Evolutionary conservation across 2,113 vertebrate genomes (phyloP).

Genomic region (Coryphaenoides rupestris): DNA sequence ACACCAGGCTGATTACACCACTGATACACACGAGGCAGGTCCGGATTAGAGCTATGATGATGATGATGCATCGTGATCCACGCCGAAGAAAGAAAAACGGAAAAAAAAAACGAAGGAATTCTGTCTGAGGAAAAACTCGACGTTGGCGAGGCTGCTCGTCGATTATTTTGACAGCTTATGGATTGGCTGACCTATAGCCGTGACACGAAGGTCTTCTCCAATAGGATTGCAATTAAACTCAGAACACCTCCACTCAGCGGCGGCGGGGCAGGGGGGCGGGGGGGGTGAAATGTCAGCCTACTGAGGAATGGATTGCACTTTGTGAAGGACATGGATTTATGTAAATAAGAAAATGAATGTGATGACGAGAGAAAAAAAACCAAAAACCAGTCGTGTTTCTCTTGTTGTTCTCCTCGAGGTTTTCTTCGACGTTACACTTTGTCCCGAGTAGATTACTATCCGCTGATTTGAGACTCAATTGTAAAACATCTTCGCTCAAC

Average conservation of each 20-base stretch:
- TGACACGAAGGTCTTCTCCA: constrained; percentile 44
- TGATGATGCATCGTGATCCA: constrained; percentile 20
- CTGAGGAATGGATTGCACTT: constrained; percentile 16
- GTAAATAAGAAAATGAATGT: constrained; percentile 19
- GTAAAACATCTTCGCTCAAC: too few relatives aligned
- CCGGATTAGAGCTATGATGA: constrained; percentile 51
- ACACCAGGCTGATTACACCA: constrained; percentile 52
- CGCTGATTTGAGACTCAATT: too few relatives aligned
- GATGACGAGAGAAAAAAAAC: background rate
- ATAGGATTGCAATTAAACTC: constrained; percentile 53
- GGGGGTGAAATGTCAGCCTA: constrained; percentile 28
- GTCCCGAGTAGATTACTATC: background rate
- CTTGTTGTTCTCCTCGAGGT: background rate
- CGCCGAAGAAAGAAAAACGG: too few relatives aligned
- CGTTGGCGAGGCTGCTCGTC: constrained; percentile 26
- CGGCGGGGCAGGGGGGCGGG: too few relatives aligned
- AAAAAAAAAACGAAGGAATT: constrained; percentile 25
- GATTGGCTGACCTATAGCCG: constrained; percentile 46
- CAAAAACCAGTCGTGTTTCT: too few relatives aligned
- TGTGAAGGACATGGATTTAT: constrained; percentile 34
- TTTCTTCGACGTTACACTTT: background rate
- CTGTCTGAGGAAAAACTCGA: constrained; percentile 23
- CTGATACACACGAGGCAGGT: constrained; percentile 50
- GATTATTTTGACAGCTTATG: constrained; percentile 50
- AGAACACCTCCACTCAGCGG: constrained; percentile 37